A percentile compares a stretch with the other conserved stretches of the same genome.
phyloP scores from a whole-genome alignment of 2,888 invertebrate genomes.

The Trissoscelio sp. region DNA sequence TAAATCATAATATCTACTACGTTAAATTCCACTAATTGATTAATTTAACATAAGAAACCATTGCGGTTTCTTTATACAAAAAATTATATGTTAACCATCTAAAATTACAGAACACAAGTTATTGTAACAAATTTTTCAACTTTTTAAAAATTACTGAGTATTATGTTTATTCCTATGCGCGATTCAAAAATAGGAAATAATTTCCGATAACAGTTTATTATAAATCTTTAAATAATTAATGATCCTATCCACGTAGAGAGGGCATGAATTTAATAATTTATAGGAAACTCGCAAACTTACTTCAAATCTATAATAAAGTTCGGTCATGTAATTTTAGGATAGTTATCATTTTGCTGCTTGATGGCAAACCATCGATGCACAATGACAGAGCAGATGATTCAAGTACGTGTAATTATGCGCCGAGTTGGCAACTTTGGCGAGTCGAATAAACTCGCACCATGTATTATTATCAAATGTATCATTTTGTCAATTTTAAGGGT shows the following conservation, averaged over 20 bases:
- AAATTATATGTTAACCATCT: not conserved
- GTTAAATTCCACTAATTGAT: too few relatives aligned
- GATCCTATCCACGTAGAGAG: not conserved
- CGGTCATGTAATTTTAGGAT: not conserved
- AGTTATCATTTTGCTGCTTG: constrained; percentile 21
- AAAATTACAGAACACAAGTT: not conserved
- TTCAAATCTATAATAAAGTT: constrained; percentile 13
- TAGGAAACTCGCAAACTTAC: constrained; percentile 11
- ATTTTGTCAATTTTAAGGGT: constrained; percentile 51
- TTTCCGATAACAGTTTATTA: too few relatives aligned
- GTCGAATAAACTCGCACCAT: not conserved
- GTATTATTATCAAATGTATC: constrained; percentile 7
- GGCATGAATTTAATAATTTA: not conserved
- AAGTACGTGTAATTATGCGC: constrained; percentile 27
- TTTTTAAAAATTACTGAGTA: too few relatives aligned
- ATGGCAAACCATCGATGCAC: constrained; percentile 9
- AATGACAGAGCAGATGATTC: constrained; percentile 13
- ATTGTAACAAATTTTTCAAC: too few relatives aligned
- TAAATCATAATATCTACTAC: too few relatives aligned
- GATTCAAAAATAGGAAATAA: too few relatives aligned
- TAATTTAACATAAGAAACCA: too few relatives aligned
- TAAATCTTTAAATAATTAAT: not conserved
- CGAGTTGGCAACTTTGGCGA: constrained; percentile 11
- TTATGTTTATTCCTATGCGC: not conserved
- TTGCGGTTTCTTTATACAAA: too few relatives aligned